Evolutionary conservation across 1,140 invertebrate species (phyloP).

Genomic region (Drosophila serrata): DNA sequence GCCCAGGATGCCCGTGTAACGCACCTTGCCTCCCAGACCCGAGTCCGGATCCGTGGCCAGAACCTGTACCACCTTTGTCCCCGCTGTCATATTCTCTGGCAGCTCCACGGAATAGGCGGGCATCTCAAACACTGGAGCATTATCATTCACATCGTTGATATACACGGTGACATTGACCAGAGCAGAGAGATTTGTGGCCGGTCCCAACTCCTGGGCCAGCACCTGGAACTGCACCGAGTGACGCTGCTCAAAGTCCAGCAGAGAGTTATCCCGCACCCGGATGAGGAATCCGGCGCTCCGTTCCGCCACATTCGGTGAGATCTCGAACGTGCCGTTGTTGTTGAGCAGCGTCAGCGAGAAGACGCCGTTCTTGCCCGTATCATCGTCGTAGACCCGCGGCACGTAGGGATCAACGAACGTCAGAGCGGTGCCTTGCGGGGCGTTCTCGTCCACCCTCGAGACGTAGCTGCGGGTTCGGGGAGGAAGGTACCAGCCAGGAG

Average conservation of each 20-base stretch:
- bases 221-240: slow-evolving; percentile 91
- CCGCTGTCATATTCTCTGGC: slow-evolving; percentile 92
- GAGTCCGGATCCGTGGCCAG: slow-evolving; percentile 92
- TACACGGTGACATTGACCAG: slow-evolving; percentile 91
- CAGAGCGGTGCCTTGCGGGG: slow-evolving; percentile 91
- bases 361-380: slow-evolving; percentile 93
- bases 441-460: slow-evolving; percentile 92
- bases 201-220: slow-evolving; percentile 91
- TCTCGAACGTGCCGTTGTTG: slow-evolving; percentile 95
- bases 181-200: slow-evolving; percentile 90
- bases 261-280: slow-evolving; percentile 91
- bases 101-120: slow-evolving; percentile 90
- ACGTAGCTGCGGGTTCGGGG: slow-evolving; percentile 87
- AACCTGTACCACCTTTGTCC: slow-evolving; percentile 91
- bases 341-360: slow-evolving; percentile 92
- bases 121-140: slow-evolving; percentile 92
- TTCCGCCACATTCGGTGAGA: slow-evolving; percentile 94
- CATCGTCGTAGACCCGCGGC: slow-evolving; percentile 91
- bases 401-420: slow-evolving; percentile 90
- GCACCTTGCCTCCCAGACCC: slow-evolving; percentile 89
- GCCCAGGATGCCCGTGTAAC: slow-evolving; percentile 92
- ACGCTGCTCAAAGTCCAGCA: slow-evolving; percentile 93
- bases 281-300: slow-evolving; percentile 92
- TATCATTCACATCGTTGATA: slow-evolving; percentile 96
- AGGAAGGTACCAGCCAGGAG: background rate